These are phyloP conservation scores for Macrochelys suwanniensis DNA, from an alignment of 2,797 vertebrate species.

Conservation along the genomic window DNA sequence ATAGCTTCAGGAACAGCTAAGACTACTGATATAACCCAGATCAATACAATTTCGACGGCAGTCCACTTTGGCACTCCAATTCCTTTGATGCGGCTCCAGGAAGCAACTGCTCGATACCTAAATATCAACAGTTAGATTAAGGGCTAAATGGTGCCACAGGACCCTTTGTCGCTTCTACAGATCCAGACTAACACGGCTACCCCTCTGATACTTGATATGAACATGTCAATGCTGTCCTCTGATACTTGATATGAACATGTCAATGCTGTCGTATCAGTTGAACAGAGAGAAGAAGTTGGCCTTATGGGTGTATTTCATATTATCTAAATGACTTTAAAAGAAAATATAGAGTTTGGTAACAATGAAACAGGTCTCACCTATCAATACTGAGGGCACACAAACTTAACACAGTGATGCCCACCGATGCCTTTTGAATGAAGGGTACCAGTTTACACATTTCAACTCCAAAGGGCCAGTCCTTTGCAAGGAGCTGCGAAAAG, in stretches of 20 bases:
- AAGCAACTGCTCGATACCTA: constrained; percentile 93
- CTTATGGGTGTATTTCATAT: rapidly evolving
- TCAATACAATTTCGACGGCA: constrained; percentile 90
- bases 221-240: too few species aligned
- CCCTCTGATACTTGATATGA: too few species aligned
- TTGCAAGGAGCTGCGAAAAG: constrained; percentile 87
- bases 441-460: constrained; percentile 94
- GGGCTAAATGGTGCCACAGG: too few species aligned
- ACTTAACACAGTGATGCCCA: constrained; percentile 94
- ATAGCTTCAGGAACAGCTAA: constrained; percentile 93
- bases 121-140: constrained; percentile 42
- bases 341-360: neutral
- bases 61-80: constrained; percentile 90
- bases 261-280: neutral
- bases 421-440: constrained; percentile 94
- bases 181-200: too few species aligned
- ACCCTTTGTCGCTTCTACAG: too few species aligned
- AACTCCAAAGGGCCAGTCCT: constrained; percentile 93
- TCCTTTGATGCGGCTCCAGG: constrained; percentile 92
- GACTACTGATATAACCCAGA: constrained; percentile 91
- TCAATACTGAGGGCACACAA: constrained; percentile 94
- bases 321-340: neutral
- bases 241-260: neutral
- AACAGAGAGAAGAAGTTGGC: neutral
- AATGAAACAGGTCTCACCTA: constrained; percentile 83